Evolutionary conservation across 2,888 invertebrate species (phyloP), one percentile per base, ranked within the genome.

Genomic region (Noctua comes): DNA sequence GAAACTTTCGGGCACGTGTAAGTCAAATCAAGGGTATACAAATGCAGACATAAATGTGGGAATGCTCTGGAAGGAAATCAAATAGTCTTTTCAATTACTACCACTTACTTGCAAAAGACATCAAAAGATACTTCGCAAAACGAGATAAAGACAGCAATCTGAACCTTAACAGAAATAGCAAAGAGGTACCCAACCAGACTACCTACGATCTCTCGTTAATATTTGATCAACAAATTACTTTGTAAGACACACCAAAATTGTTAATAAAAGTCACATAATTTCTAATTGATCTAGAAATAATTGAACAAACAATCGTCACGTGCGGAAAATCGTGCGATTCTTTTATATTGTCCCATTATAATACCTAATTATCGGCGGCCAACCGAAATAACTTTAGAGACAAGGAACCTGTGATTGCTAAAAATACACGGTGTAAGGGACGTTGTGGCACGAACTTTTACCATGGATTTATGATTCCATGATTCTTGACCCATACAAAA

Each of bases 261-360:
- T 69, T 51, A 72, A 80, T 72, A 68, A 69, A 71, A 76, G 31
- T 76, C 78, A 62, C 73, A 73, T 72, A 40, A 48, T 64, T 74
- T 59, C 31, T 65, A 74, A 80, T 66, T 80, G 31, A 62, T 68
- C 75, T 76, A 57, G 57, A 76, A 78, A 84, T 80, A 84, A 72
- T 76, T 73, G 40, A 76, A 69, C 59, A 68, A 76, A 54, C 31
- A 62, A 48, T 27, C 18, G 21, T 79, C 73, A 69, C 66, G 72
- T 73, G 68, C 10, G 36, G 31, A 83, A 48, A 57, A 43, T 36
- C 48, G 16, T 57, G 36, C 4, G 59, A 43, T 6, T 36, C 16
- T 54, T 77, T 77, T 66, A 59, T 54, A 64, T 76, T 64, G 46
- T 62, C 16, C 21, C 31, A 46, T 46, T 81, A 11, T 64, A 46